phyloP scores from a whole-genome alignment of 64 coral and sea anemone genomes.

The Dendrophyllia cribrosa region DNA sequence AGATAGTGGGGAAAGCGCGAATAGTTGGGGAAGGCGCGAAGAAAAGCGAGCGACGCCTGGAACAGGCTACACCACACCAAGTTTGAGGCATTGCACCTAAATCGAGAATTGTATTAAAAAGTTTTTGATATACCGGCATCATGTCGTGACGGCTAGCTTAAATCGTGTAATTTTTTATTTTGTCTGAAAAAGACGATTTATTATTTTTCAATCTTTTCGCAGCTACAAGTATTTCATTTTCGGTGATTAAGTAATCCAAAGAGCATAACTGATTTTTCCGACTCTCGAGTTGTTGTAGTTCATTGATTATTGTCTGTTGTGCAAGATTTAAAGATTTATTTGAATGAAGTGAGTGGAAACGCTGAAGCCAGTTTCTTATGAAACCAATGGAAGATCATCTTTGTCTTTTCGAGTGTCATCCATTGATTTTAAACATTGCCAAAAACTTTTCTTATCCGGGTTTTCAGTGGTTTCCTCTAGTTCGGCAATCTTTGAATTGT shows the following conservation, averaged over 20 bases:
- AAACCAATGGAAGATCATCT: neutral
- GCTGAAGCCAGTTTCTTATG: slow-evolving; percentile 40
- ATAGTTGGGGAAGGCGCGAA: too few species aligned
- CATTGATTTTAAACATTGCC: slow-evolving; percentile 39
- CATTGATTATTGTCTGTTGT: slow-evolving; percentile 20
- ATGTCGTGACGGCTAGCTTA: neutral
- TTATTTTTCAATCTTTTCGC: slow-evolving; percentile 19
- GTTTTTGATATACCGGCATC: slow-evolving; percentile 29
- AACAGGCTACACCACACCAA: slow-evolving; percentile 25
- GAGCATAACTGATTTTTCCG: neutral
- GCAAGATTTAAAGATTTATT: slow-evolving; percentile 10
- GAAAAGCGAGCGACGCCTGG: too few species aligned
- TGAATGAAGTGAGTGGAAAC: slow-evolving; percentile 17
- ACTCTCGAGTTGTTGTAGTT: slow-evolving; percentile 41
- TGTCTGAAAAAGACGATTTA: slow-evolving; percentile 36
- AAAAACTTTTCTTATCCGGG: slow-evolving; percentile 31
- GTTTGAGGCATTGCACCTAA: slow-evolving; percentile 26
- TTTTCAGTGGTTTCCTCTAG: slow-evolving; percentile 39
- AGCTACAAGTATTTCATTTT: slow-evolving; percentile 57
- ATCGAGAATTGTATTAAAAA: slow-evolving; percentile 48
- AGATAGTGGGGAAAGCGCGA: too few species aligned
- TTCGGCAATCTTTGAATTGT: slow-evolving; percentile 9
- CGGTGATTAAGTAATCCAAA: slow-evolving; percentile 26
- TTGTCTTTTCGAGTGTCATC: slow-evolving; percentile 41
- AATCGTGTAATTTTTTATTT: slow-evolving; percentile 31